A percentile compares a stretch with the other conserved stretches of the same genome.
Conservation (phyloP, 2,797 vertebrate genomes). For the Poeciliopsis turneri region DNA sequence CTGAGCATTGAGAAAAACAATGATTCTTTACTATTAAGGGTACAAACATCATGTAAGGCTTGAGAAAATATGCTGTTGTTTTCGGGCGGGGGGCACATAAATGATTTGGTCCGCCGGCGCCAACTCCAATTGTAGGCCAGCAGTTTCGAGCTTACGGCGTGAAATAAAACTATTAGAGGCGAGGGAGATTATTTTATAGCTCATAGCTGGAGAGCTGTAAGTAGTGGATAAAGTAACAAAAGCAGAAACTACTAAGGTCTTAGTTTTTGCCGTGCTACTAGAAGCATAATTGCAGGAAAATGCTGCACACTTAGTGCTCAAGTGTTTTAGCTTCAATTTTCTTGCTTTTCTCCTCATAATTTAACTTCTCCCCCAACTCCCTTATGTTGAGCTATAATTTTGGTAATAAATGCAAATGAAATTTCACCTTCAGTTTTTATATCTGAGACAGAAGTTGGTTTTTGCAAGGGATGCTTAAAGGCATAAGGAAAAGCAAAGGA, state of each 20-base stretch:
- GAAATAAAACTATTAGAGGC: constrained; percentile 46
- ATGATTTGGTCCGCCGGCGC: constrained; percentile 6
- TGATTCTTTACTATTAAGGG: constrained; percentile 42
- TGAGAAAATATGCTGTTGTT: constrained; percentile 22
- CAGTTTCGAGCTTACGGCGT: constrained; percentile 42
- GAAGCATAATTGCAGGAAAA: constrained; percentile 54
- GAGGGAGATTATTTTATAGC: constrained; percentile 32
- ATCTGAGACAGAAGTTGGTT: constrained; percentile 52
- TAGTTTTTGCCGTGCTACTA: constrained; percentile 23
- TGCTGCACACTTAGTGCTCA: constrained; percentile 12
- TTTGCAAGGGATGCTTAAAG: constrained; percentile 51
- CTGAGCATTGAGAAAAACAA: constrained; percentile 19
- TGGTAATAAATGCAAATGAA: constrained; percentile 59
- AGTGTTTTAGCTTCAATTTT: constrained; percentile 33
- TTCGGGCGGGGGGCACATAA: constrained; percentile 14
- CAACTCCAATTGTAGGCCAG: constrained; percentile 16
- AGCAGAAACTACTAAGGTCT: constrained; percentile 40
- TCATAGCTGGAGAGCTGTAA: constrained; percentile 35
- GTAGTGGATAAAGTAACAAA: constrained; percentile 38
- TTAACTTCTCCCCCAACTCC: constrained; percentile 16
- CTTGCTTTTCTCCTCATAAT: constrained; percentile 13
- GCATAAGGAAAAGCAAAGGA: constrained; percentile 17
- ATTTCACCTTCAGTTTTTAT: constrained; percentile 57
- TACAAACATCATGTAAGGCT: constrained; percentile 53
- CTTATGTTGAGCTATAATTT: constrained; percentile 20